Percentiles rank a stretch among this genome's conserved stretches.
Conservation (phyloP, 2,113 vertebrate genomes). For the Apteryx mantelli region DNA sequence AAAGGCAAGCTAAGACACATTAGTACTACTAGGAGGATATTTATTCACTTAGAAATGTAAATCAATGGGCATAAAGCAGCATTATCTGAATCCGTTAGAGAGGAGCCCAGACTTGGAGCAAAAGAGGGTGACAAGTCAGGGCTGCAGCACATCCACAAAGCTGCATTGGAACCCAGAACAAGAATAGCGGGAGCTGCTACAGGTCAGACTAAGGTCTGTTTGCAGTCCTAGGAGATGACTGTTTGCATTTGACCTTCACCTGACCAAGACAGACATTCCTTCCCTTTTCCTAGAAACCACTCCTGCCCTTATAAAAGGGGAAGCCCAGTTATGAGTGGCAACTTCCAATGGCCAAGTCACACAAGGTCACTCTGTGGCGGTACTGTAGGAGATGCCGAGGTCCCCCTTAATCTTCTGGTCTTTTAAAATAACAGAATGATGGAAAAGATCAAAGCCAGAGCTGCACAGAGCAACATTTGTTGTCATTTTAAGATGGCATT, state of each 20-base stretch:
- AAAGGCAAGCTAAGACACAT: not conserved
- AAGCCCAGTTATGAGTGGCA: not conserved
- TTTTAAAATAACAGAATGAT: not conserved
- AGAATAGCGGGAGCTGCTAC: not conserved
- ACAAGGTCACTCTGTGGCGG: not conserved
- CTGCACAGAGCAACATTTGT: not conserved
- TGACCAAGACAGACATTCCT: not conserved
- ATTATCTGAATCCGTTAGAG: not conserved
- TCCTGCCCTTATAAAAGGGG: not conserved
- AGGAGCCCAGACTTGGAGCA: not conserved
- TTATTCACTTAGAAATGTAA: not conserved
- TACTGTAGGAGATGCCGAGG: not conserved
- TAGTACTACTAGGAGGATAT: not conserved
- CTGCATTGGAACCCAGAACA: not conserved
- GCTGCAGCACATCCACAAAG: not conserved
- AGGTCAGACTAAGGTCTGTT: not conserved
- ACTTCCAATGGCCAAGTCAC: not conserved
- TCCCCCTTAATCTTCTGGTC: not conserved
- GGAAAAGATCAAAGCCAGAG: slow-evolving; percentile 2
- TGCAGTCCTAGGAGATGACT: not conserved
- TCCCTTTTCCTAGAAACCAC: not conserved
- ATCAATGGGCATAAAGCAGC: not conserved
- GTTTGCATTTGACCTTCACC: not conserved
- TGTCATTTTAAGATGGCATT: not conserved
- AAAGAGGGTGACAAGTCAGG: not conserved